Conservation (phyloP, 2,797 vertebrate genomes). For the Nannoperca obscura region DNA sequence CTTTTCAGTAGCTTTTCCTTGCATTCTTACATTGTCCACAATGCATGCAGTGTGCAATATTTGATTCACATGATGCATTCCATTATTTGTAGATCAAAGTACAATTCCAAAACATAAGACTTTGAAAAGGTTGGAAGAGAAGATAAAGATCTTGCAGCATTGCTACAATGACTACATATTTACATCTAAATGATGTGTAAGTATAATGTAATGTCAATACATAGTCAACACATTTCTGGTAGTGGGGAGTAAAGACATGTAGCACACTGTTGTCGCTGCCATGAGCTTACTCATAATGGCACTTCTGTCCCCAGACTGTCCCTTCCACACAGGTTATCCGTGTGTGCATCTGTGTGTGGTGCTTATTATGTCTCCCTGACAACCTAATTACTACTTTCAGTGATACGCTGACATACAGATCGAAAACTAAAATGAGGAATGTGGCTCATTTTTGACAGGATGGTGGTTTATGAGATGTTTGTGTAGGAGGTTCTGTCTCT, state of each 20-base stretch:
- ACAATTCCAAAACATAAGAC: background rate
- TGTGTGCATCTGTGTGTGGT: slow-evolving; percentile 6
- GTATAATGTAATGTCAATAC: no score
- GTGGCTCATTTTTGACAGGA: slow-evolving; percentile 74
- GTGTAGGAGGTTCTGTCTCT: slow-evolving; percentile 45
- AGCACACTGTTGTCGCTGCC: slow-evolving; percentile 45
- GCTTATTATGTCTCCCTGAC: slow-evolving; percentile 61
- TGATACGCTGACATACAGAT: slow-evolving; percentile 73
- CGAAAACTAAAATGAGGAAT: slow-evolving; percentile 63
- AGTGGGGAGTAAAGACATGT: slow-evolving; percentile 30
- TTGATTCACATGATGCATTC: background rate
- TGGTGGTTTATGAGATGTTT: slow-evolving; percentile 75
- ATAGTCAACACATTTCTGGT: slow-evolving; percentile 40
- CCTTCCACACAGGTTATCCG: slow-evolving; percentile 27
- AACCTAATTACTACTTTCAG: slow-evolving; percentile 81
- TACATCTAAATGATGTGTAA: slow-evolving; percentile 32
- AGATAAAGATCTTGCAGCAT: background rate
- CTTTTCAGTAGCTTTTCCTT: background rate
- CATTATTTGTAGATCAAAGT: background rate
- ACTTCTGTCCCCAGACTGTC: slow-evolving; percentile 64
- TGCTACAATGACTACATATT: slow-evolving; percentile 2
- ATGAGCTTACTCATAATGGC: slow-evolving; percentile 64
- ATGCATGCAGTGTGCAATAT: background rate
- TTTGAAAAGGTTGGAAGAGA: background rate
- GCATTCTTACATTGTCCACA: background rate